Conservation (phyloP, 2,113 vertebrate species). For the Syrrhaptes paradoxus region DNA sequence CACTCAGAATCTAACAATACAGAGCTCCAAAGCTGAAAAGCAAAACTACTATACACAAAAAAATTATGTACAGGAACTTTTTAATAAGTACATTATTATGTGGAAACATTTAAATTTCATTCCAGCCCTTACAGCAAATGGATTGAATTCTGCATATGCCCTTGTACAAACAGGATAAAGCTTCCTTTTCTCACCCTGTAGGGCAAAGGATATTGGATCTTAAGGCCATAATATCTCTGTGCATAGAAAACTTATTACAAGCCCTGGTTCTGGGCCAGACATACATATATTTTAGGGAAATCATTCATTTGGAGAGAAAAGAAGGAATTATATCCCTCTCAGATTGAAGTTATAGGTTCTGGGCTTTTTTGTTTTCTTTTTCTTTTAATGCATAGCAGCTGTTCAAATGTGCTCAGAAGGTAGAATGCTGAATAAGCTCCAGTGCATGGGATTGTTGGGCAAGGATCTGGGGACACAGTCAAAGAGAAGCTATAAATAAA, state of each 20-base stretch:
- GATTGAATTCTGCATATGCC: background rate
- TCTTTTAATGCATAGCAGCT: constrained; percentile 49
- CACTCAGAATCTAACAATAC: background rate
- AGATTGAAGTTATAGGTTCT: constrained; percentile 5
- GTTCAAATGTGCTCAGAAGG: constrained; percentile 15
- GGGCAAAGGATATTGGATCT: constrained; percentile 56
- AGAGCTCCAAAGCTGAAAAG: background rate
- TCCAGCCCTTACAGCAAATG: background rate
- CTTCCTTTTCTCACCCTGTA: constrained; percentile 57
- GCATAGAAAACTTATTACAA: constrained; percentile 38
- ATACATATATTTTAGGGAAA: constrained; percentile 56
- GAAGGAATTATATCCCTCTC: constrained; percentile 28
- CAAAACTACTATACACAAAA: background rate
- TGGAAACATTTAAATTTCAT: background rate
- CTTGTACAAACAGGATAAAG: constrained; percentile 41
- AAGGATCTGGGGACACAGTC: background rate
- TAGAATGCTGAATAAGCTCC: background rate
- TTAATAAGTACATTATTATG: background rate
- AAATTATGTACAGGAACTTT: constrained; percentile 27
- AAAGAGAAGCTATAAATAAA: constrained; percentile 44
- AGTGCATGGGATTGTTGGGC: background rate
- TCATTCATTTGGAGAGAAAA: constrained; percentile 63
- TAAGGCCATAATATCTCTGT: constrained; percentile 22
- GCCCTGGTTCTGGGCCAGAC: constrained; percentile 4
- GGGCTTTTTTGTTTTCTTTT: background rate